A percentile compares a stretch with the other conserved stretches of the same genome.
Evolutionary conservation across 2,797 vertebrate genomes (phyloP).

Genomic region (Schizopygopsis malacanthus): DNA sequence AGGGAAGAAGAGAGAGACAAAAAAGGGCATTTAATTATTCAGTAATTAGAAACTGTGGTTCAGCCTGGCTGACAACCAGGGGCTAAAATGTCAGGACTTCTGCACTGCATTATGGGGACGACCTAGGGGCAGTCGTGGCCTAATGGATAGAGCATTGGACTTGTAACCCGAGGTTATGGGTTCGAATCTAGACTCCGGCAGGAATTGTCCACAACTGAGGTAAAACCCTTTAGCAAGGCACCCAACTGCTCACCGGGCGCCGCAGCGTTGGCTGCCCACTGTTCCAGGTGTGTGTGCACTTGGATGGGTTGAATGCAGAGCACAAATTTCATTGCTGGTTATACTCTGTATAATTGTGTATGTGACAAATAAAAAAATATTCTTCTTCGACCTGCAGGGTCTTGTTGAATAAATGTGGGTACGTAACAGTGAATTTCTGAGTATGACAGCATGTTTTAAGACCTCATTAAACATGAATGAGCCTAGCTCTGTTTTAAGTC

Average conservation of each 20-base stretch:
- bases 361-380: no score
- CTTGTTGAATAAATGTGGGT: slow-evolving; percentile 4
- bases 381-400: not conserved
- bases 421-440: not conserved
- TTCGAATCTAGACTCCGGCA: no score
- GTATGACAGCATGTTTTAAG: slow-evolving; percentile 25
- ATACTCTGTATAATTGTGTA: no score
- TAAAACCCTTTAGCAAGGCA: no score
- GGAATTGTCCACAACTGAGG: no score
- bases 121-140: not conserved
- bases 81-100: slow-evolving; percentile 14
- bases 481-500: slow-evolving; percentile 13
- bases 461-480: slow-evolving; percentile 42
- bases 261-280: no score
- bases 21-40: not conserved
- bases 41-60: slow-evolving; percentile 26
- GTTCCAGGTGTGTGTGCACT: no score
- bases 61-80: slow-evolving; percentile 10
- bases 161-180: no score
- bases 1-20: not conserved
- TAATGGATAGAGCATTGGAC: no score
- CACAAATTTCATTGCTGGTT: no score
- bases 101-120: slow-evolving; percentile 33
- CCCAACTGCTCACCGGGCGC: no score
- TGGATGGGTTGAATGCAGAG: no score